Evolutionary conservation across 1,140 invertebrate genomes (phyloP).

Genomic region (Drosophila lacertosa): DNA sequence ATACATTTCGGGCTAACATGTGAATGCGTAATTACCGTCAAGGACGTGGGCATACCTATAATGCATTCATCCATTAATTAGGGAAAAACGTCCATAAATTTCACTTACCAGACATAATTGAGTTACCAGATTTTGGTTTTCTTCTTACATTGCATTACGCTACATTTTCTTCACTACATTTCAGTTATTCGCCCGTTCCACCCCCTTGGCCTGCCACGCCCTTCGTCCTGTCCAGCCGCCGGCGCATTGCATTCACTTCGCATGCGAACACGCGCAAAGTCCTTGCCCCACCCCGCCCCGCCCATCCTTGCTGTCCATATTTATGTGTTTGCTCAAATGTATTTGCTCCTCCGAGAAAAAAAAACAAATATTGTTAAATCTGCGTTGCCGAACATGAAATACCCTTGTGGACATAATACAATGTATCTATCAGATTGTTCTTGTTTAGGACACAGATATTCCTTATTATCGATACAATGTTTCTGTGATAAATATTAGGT

Average conservation of each 20-base stretch:
- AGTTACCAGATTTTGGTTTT: neutral
- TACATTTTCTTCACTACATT: neutral
- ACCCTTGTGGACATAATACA: neutral
- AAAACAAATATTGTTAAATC: neutral
- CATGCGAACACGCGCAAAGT: neutral
- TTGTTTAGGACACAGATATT: no score
- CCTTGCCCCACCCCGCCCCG: constrained; percentile 5
- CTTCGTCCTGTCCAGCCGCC: no score
- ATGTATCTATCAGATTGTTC: no score
- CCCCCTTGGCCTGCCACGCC: no score
- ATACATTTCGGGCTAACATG: no score
- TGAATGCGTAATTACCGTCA: no score
- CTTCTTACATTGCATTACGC: neutral
- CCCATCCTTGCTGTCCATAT: constrained; percentile 31
- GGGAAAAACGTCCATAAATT: neutral
- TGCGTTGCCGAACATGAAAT: neutral
- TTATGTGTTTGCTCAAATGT: constrained; percentile 18
- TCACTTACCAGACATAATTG: neutral
- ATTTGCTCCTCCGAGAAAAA: constrained; percentile 6
- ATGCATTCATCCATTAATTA: neutral
- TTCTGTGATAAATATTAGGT: no score
- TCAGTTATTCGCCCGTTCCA: no score
- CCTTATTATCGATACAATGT: no score
- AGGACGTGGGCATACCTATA: no score
- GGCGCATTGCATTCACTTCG: neutral